Evolutionary conservation across 2,797 vertebrate species (phyloP), one percentile per base, ranked within the genome.

Genomic region (Eleutherodactylus coqui): DNA sequence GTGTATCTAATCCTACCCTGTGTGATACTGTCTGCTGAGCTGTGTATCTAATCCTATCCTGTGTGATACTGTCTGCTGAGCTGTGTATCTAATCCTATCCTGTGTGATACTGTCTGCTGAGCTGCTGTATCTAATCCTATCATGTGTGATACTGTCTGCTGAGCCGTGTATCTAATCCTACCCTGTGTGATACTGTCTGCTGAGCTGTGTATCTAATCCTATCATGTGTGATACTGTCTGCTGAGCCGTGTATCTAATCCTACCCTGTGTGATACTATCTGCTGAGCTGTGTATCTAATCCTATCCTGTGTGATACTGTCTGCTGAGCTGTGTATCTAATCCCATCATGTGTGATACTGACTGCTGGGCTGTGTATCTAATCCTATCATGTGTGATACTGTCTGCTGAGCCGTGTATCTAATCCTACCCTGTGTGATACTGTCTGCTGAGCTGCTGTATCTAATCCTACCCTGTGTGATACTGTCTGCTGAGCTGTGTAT

Each of bases 291-390:
- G n/a, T 60, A 60, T 60, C 55, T 60, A 60, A 60, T 1, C 55
- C n/a, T n/a, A n/a, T n/a, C n/a, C n/a, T n/a, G n/a, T n/a, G 24
- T 60, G 55, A 60, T 60, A 29, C 55, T 60, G 55, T 29, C n/a
- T 60, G 55, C 55, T 29, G 55, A 29, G 55, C 55, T 29, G n/a
- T 60, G 55, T 58, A 38, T 38, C 64, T 69, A 72, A 72, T 41
- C 38, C 67, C 13, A 14, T 70, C 21, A 4, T 43, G 67, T 70
- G 21, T 70, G 21, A 70, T 70, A 36, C 32, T 38, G 34, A 4
- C 29, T 67, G 62, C 62, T 67, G 62, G 36, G 60, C 60, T 5
- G 1, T 38, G 64, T 69, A 41, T 38, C 36, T 41, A 41, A 70
- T 2, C 67, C 36, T 41, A 0, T 5, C 2, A 11, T 70, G 21